phyloP scores from a whole-genome alignment of 2,797 vertebrate genomes.

The Aratinga solstitialis region DNA sequence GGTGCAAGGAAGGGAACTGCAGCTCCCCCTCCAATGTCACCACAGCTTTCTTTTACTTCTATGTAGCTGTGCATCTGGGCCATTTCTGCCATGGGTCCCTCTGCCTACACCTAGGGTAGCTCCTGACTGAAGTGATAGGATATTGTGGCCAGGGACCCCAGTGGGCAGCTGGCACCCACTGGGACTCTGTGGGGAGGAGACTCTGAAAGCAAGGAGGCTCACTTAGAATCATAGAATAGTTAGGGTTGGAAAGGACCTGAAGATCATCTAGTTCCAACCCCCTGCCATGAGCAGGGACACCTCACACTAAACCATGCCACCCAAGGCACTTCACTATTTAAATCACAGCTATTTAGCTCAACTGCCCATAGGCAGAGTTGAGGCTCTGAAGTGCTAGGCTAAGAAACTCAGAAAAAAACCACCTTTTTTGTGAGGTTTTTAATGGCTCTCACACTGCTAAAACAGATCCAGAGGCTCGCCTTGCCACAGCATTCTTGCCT shows the following conservation, averaged over 20 bases:
- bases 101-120: background rate
- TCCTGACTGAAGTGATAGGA: background rate
- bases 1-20: background rate
- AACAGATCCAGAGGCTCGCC: background rate
- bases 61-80: background rate
- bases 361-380: background rate
- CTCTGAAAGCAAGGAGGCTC: background rate
- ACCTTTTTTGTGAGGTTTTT: background rate
- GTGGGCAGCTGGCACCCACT: background rate
- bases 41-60: background rate
- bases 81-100: background rate
- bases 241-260: too few relatives aligned
- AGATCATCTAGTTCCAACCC: too few relatives aligned
- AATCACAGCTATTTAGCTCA: background rate
- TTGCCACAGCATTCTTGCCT: background rate
- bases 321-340: background rate
- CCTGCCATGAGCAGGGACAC: too few relatives aligned
- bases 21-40: background rate
- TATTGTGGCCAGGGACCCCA: background rate
- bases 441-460: background rate
- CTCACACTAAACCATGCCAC: too few relatives aligned
- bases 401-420: background rate
- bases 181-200: background rate
- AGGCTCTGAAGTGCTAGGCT: background rate
- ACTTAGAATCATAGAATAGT: too few relatives aligned